Base-by-base conservation (phyloP, 2,797 vertebrate genomes). In the Cossypha dichroa region DNA sequence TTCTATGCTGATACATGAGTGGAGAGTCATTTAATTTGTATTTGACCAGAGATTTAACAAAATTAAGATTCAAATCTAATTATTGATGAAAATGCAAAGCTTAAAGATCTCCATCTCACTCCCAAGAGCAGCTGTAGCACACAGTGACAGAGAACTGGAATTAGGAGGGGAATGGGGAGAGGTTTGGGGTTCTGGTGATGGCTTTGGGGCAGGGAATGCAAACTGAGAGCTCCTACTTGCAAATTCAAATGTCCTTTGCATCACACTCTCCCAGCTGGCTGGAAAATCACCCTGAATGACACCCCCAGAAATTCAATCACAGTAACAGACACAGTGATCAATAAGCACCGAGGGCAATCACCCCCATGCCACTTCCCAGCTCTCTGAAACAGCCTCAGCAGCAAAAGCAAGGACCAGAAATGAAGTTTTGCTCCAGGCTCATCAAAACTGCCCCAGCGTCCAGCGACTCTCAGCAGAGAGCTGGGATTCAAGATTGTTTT, bases 101-200 rank as follows among this genome's bases (percentile, higher is more conserved):
- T 64, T 31, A 8, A 25, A 54, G 73, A 28, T 33, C 68, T 58
- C 36, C 45, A 13, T 7, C 49, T 64, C 15, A 2, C 13, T 55
- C 43, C 6, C 16, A 62, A 40, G 56, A 70, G 41, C 38, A 20
- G 68, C 72, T 77, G 72, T 0, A 34, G 15, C 31, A 13, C 18
- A 6, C 5, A 3, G 41, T 3, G 31, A 13, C 34, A 54, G 38
- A 45, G 56, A 31, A 33, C 18, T 43, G 74, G 88, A 36, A 25
- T 7, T 2, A 1, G 31, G 13, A 23, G 13, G 51, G 74, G 34
- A 48, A 5, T 1, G 1, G 62, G 67, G 22, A 51, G 15, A 46
- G 59, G 15, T 73, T 5, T 2, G 68, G 25, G 3, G 10, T 3
- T 51, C 33, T 68, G 54, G 34, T 36, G 28, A 6, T 0, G 0